Percentiles rank a stretch among this genome's conserved stretches.
These are phyloP conservation scores for Streptopelia turtur DNA, from an alignment of 2,797 vertebrate genomes.

Conservation along the genomic window DNA sequence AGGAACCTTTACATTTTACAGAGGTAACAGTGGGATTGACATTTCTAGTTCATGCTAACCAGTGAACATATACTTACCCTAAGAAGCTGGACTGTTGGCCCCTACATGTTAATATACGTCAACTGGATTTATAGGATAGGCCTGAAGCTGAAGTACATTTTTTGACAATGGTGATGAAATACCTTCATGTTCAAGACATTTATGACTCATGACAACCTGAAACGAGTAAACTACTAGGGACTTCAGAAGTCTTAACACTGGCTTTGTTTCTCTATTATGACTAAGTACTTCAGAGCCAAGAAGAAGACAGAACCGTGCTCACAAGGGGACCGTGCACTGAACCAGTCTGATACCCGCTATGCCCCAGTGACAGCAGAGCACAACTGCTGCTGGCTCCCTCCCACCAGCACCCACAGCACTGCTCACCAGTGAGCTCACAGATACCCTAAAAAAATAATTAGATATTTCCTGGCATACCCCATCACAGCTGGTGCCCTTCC, in stretches of 20 bases:
- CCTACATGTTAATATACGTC: background rate
- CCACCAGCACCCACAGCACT: background rate
- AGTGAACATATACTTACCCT: rapidly evolving
- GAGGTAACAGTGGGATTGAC: background rate
- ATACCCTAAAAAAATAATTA: background rate
- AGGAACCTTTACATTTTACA: background rate
- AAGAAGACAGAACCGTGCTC: background rate
- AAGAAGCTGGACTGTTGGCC: background rate
- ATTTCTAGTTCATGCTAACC: background rate
- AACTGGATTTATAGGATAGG: background rate
- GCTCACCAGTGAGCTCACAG: rapidly evolving
- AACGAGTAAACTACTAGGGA: background rate
- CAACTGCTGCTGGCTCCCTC: background rate
- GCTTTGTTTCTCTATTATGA: background rate
- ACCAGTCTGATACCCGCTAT: background rate
- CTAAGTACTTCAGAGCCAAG: background rate
- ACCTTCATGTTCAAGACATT: background rate
- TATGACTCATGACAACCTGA: background rate
- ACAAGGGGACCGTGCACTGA: background rate
- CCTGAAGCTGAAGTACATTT: background rate
- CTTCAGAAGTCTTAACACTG: background rate
- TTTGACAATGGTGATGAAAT: background rate
- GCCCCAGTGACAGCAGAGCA: rapidly evolving
- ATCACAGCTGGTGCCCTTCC: background rate
- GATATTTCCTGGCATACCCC: background rate